Evolutionary conservation across 2,113 vertebrate genomes (phyloP).

Genomic region (Anser cygnoides): DNA sequence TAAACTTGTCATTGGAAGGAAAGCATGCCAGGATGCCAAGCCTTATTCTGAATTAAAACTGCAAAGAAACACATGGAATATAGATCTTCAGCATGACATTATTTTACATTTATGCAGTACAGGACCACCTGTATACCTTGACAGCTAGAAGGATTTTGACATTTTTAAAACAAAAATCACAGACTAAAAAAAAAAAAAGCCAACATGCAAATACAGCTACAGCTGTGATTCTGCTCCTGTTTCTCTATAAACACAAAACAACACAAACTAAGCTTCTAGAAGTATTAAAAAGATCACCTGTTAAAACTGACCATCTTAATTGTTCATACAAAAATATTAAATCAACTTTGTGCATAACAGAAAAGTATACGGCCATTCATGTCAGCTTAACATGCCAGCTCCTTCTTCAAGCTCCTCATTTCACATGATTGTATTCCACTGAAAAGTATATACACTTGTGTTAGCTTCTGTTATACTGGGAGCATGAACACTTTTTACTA

Average conservation of each 20-base stretch:
- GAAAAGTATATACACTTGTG: rapidly evolving
- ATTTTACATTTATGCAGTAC: neutral
- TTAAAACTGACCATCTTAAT: neutral
- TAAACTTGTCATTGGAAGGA: neutral
- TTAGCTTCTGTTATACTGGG: neutral
- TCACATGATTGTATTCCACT: neutral
- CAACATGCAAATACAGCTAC: neutral
- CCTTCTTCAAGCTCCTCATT: neutral
- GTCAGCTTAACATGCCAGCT: neutral
- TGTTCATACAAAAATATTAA: neutral
- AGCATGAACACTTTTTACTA: neutral
- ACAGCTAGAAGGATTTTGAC: neutral
- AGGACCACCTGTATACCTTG: neutral
- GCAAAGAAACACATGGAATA: neutral
- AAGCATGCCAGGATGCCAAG: neutral
- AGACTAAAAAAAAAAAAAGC: neutral
- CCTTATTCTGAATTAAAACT: neutral
- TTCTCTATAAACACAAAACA: neutral
- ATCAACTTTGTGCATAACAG: neutral
- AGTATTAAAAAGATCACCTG: neutral
- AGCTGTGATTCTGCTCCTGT: neutral
- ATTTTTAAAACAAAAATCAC: neutral
- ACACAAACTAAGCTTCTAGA: neutral
- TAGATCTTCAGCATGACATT: neutral
- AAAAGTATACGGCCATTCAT: neutral